Evolutionary conservation across 92 coral and sea anemone species (phyloP), one percentile per base, ranked within the genome.

Genomic region (Chrysogorgia sp.): DNA sequence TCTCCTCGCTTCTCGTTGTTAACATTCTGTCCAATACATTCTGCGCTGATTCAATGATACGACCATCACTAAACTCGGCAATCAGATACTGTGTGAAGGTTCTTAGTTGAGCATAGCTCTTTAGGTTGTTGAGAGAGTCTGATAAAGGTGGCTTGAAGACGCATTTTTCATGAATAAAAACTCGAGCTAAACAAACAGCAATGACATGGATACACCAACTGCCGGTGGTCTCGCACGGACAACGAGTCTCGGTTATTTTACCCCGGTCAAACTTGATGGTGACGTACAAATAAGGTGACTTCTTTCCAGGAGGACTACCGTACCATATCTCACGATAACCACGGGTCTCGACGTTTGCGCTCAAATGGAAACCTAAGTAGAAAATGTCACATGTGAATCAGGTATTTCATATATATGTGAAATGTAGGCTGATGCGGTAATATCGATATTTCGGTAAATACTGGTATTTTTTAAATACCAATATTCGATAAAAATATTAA

Each of bases 351-450:
- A 91, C 92, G 10, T 67, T 64, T 12, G 98, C 98, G 87, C 98
- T 93, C 20, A 93, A 70, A 9, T 96, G 93, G 67, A 93, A 91
- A n/a, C 98, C 98, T 93, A 62, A n/a, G n/a, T n/a, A n/a, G n/a
- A n/a, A n/a, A n/a, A n/a, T n/a, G n/a, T n/a, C n/a, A n/a, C n/a
- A n/a, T n/a, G n/a, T n/a, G n/a, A n/a, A n/a, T n/a, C n/a, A n/a
- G n/a, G n/a, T n/a, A n/a, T n/a, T n/a, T n/a, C n/a, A n/a, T n/a
- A n/a, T n/a, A n/a, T n/a, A n/a, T n/a, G n/a, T n/a, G n/a, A n/a
- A n/a, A n/a, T n/a, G n/a, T n/a, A n/a, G n/a, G n/a, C n/a, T n/a
- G n/a, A n/a, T n/a, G n/a, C n/a, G n/a, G n/a, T n/a, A n/a, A n/a
- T n/a, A n/a, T 48, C 19, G 15, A 48, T 48, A 17, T 48, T 48